A percentile compares a stretch with the other conserved stretches of the same genome.
Conservation (phyloP, 2,888 invertebrate species). For the Kryphioiulus occultus region DNA sequence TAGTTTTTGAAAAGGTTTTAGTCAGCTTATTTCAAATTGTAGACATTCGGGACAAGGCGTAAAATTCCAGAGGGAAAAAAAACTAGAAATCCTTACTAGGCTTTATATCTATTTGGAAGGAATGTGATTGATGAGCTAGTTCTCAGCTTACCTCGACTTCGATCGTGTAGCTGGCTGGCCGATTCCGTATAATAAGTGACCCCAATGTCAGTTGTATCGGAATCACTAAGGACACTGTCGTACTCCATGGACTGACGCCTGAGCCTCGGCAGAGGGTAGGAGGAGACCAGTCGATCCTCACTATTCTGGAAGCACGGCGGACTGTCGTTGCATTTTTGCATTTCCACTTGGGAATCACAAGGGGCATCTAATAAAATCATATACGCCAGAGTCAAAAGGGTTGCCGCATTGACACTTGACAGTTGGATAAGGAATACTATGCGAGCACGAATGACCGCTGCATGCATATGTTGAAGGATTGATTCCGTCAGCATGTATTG, state of each 20-base stretch:
- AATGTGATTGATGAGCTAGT: conserved; percentile 43
- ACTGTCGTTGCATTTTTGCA: conserved; percentile 44
- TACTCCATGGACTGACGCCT: conserved; percentile 53
- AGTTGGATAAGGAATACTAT: background rate
- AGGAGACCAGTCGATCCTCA: conserved; percentile 44
- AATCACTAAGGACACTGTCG: conserved; percentile 54
- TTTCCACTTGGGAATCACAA: conserved; percentile 46
- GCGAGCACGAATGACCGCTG: background rate
- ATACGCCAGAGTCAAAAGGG: background rate
- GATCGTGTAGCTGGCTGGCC: conserved; percentile 53
- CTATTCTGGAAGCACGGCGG: conserved; percentile 44
- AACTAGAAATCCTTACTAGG: background rate
- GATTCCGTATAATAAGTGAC: conserved; percentile 54
- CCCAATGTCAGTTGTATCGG: conserved; percentile 54
- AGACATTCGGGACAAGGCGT: background rate
- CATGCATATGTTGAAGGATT: background rate
- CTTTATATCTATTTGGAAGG: conserved; percentile 12
- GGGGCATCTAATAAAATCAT: conserved; percentile 41
- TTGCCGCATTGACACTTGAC: background rate
- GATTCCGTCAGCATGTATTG: background rate
- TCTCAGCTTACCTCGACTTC: conserved; percentile 52
- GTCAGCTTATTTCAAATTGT: background rate
- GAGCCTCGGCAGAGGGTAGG: conserved; percentile 47
- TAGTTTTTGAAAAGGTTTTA: background rate
- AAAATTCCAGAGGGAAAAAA: background rate